Evolutionary conservation across 2,888 invertebrate genomes (phyloP).

Genomic region (Bellardia pandia): DNA sequence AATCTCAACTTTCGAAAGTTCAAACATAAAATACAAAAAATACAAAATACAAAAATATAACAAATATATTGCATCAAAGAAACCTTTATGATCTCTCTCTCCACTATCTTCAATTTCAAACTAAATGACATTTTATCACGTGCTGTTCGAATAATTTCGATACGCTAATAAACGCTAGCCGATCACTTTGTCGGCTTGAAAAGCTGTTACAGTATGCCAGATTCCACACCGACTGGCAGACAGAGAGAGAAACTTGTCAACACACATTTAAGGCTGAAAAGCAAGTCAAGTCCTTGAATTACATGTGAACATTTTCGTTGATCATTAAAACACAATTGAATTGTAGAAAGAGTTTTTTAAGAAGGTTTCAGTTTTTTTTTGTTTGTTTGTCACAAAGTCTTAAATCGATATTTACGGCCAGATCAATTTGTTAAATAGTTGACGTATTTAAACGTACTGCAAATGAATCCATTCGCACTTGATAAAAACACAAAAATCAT

Average conservation of each 20-base stretch:
- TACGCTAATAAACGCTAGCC: conserved; percentile 70
- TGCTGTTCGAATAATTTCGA: conserved; percentile 66
- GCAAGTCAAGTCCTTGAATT: conserved; percentile 79
- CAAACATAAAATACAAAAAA: background rate
- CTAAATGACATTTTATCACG: conserved; percentile 65
- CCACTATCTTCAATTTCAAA: background rate
- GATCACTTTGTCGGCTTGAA: conserved; percentile 58
- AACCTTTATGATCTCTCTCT: background rate
- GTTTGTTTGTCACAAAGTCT: conserved; percentile 41
- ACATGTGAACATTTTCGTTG: conserved; percentile 79
- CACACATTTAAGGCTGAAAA: conserved; percentile 1
- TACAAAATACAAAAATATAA: background rate
- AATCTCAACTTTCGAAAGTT: conserved; percentile 26
- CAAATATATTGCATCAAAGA: background rate
- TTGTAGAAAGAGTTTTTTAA: conserved; percentile 56
- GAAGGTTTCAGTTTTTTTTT: conserved; percentile 11
- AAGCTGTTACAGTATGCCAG: conserved; percentile 42
- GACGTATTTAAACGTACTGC: conserved; percentile 71
- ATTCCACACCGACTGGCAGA: background rate
- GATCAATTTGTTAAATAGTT: conserved; percentile 73
- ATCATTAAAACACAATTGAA: conserved; percentile 67
- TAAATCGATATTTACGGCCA: conserved; percentile 56
- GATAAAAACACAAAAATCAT: conserved; percentile 51
- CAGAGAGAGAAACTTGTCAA: conserved; percentile 1
- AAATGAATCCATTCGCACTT: conserved; percentile 73